phyloP scores from a whole-genome alignment of 2,888 invertebrate genomes.

The Choreutis nemorana region DNA sequence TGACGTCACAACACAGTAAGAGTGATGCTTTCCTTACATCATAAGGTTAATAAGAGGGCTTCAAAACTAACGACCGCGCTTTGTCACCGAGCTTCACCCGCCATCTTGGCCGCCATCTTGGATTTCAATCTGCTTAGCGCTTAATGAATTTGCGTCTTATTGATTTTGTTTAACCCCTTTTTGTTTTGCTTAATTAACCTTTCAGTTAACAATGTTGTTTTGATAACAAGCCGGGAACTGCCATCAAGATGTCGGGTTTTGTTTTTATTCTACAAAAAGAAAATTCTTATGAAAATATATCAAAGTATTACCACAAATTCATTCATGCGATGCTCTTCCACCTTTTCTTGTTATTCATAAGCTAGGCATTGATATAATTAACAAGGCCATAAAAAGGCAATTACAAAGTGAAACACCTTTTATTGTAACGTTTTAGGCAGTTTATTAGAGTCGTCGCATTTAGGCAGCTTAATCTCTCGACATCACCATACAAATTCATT shows the following conservation, averaged over 20 bases:
- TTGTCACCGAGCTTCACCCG: constrained; percentile 63
- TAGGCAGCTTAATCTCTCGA: constrained; percentile 44
- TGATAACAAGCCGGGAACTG: too few relatives aligned
- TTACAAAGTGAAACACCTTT: too few relatives aligned
- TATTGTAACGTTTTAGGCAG: too few relatives aligned
- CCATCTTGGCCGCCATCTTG: constrained; percentile 61
- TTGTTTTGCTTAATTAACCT: constrained; percentile 66
- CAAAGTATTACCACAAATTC: constrained; percentile 13
- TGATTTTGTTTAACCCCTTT: constrained; percentile 66
- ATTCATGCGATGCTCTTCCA: too few relatives aligned
- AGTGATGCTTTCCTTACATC: constrained; percentile 60
- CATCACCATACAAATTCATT: constrained; percentile 51
- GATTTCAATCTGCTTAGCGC: constrained; percentile 64
- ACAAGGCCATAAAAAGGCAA: too few relatives aligned
- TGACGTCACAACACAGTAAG: constrained; percentile 25
- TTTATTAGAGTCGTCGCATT: too few relatives aligned
- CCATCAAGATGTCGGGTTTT: too few relatives aligned
- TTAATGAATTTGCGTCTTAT: constrained; percentile 66
- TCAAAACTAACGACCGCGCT: constrained; percentile 63
- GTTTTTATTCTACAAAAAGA: too few relatives aligned
- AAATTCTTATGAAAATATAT: too few relatives aligned
- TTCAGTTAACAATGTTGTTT: constrained; percentile 43
- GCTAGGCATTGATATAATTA: too few relatives aligned
- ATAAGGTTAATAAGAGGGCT: constrained; percentile 69
- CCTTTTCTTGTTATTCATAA: too few relatives aligned